phyloP scores from a whole-genome alignment of 2,888 invertebrate genomes.

The Drosophila flavopinicola region DNA sequence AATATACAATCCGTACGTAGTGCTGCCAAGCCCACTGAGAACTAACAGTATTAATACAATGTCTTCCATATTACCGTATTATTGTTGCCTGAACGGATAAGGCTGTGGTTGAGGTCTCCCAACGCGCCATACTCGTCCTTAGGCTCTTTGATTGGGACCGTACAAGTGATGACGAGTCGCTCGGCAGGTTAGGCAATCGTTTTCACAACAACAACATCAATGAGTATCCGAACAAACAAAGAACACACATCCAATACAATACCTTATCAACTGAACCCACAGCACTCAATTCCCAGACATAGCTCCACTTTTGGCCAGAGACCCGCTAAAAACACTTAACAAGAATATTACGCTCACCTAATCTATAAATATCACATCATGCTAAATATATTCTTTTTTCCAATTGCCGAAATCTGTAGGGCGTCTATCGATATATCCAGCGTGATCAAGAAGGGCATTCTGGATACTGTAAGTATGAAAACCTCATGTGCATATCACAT shows the following conservation, averaged over 20 bases:
- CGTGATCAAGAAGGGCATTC: conserved; percentile 88
- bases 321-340: conserved; percentile 51
- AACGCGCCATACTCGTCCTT: conserved; percentile 86
- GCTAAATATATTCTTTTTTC: conserved; percentile 4
- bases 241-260: conserved; percentile 21
- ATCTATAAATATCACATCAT: neutral
- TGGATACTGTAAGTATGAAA: conserved; percentile 88
- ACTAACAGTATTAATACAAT: conserved; percentile 58
- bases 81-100: conserved; percentile 75
- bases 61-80: conserved; percentile 50
- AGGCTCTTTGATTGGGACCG: conserved; percentile 96
- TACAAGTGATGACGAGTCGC: conserved; percentile 94
- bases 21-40: conserved; percentile 21
- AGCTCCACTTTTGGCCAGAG: conserved; percentile 28
- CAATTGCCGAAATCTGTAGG: conserved; percentile 83
- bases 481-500: neutral
- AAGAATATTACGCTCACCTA: conserved; percentile 3
- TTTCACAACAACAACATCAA: conserved; percentile 25
- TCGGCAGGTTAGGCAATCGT: conserved; percentile 91
- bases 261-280: conserved; percentile 10
- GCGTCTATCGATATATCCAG: conserved; percentile 89
- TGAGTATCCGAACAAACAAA: conserved; percentile 12
- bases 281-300: conserved; percentile 27
- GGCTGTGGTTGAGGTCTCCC: conserved; percentile 87
- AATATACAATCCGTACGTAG: conserved; percentile 14